Evolutionary conservation across 2,888 invertebrate species (phyloP), one percentile per base, ranked within the genome.

Genomic region (Mythimna loreyi): DNA sequence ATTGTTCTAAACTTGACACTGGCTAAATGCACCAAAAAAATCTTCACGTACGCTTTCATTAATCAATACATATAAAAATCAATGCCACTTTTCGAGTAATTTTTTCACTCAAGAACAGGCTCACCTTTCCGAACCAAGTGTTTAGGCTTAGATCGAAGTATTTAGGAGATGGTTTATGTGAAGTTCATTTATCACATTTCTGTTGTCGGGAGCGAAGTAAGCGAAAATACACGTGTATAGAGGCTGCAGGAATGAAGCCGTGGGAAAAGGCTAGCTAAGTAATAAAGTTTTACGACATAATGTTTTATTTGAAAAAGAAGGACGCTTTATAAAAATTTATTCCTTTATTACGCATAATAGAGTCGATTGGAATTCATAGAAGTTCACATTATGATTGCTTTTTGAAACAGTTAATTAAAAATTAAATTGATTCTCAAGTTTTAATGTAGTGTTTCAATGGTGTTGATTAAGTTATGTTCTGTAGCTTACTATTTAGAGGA

Each of bases 201-300:
- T n/a, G n/a, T n/a, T n/a, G n/a, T n/a, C n/a, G n/a, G n/a, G n/a
- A n/a, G n/a, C n/a, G n/a, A n/a, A n/a, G n/a, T n/a, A n/a, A n/a
- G n/a, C n/a, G 40, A 40, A 40, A 40, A 19, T 40, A 16, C 1
- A 13, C 36, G 4, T 13, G 16, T 40, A 6, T 13, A 40, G 40
- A 40, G 40, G 40, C 40, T 8, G 19, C 16, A 16, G 28, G 7
- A 53, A 30, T 9, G 30, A 33, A 53, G 13, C 11, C 33, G 6
- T 1, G n/a, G 13, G 9, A 33, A n/a, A 30, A 55, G 13, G 1
- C 16, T 55, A 33, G 33, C n/a, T 33, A 21, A 1, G 33, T 21
- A 56, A 55, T 78, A 78, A 81, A 70, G 47, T 58, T 78, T 78
- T 52, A 80, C n/a, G 61, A 63, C 53, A 16, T 21, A 3, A 55